These are phyloP conservation scores for Drosophila merina DNA, from an alignment of 2,888 invertebrate species.

Conservation along the genomic window DNA sequence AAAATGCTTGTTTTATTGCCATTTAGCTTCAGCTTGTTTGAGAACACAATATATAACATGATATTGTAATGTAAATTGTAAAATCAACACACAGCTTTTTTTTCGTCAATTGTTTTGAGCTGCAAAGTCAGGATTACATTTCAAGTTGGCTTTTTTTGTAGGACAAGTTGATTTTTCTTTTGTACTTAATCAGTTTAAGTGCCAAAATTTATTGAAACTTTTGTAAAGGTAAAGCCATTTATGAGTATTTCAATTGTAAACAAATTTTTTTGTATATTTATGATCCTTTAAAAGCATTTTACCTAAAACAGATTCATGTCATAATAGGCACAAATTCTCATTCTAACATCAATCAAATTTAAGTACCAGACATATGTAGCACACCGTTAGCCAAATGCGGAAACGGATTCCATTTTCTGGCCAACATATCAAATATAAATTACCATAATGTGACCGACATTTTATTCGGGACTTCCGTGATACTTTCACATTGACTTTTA, in stretches of 20 bases:
- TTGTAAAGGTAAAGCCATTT: neutral
- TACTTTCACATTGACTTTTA: conserved; percentile 44
- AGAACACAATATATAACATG: conserved; percentile 39
- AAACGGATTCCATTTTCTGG: conserved; percentile 30
- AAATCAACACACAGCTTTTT: conserved; percentile 36
- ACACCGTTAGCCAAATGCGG: conserved; percentile 31
- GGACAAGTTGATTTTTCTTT: neutral
- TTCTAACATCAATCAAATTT: conserved; percentile 27
- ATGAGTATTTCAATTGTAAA: too few species aligned
- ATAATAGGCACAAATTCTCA: conserved; percentile 6
- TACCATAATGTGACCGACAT: conserved; percentile 44
- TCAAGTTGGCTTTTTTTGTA: conserved; percentile 2
- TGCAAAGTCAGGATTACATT: conserved; percentile 16
- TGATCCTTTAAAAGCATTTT: neutral
- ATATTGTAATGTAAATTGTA: conserved; percentile 69
- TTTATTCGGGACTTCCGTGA: conserved; percentile 40
- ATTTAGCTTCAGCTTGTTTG: conserved; percentile 38
- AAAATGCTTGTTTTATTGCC: conserved; percentile 42
- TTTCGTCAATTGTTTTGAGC: neutral
- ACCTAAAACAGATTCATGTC: neutral
- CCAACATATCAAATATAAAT: conserved; percentile 39
- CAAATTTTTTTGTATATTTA: too few species aligned
- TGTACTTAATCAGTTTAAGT: neutral
- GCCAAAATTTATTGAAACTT: neutral
- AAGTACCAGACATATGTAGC: conserved; percentile 36